Conservation (phyloP, 1,140 invertebrate genomes). For the Anastrepha ludens region DNA sequence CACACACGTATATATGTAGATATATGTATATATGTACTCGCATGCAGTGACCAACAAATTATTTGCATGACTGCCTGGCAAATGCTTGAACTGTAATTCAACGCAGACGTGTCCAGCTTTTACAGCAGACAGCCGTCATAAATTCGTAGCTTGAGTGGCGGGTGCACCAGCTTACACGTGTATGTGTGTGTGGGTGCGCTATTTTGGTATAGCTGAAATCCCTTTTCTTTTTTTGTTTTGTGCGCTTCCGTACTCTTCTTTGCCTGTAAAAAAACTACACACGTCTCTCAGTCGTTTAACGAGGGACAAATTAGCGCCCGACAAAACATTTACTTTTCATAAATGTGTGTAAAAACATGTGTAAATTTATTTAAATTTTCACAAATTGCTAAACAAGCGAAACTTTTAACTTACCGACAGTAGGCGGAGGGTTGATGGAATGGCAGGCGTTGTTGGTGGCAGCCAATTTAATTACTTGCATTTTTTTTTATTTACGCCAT, state of each 20-base stretch:
- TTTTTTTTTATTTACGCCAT: too few species aligned
- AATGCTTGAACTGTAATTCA: constrained; percentile 43
- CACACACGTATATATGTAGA: neutral
- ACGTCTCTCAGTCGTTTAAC: neutral
- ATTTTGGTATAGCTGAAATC: neutral
- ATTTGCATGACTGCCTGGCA: constrained; percentile 42
- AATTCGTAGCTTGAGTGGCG: constrained; percentile 27
- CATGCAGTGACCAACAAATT: constrained; percentile 34
- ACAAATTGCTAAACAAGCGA: constrained; percentile 25
- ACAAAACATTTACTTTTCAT: constrained; percentile 31
- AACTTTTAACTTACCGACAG: neutral
- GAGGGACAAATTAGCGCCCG: constrained; percentile 35
- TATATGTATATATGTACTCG: neutral
- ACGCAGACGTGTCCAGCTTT: constrained; percentile 29
- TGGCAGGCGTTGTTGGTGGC: neutral
- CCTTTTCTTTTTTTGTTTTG: neutral
- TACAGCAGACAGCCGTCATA: constrained; percentile 37
- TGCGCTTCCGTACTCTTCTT: neutral
- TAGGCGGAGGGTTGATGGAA: neutral
- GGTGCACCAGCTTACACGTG: neutral
- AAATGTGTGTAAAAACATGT: constrained; percentile 26
- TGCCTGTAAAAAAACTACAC: neutral
- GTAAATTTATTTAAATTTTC: constrained; percentile 7
- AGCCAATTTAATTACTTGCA: too few species aligned
- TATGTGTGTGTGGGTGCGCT: neutral